Base-by-base conservation (phyloP, 2,888 invertebrate species). In the Coleophora deauratella region DNA sequence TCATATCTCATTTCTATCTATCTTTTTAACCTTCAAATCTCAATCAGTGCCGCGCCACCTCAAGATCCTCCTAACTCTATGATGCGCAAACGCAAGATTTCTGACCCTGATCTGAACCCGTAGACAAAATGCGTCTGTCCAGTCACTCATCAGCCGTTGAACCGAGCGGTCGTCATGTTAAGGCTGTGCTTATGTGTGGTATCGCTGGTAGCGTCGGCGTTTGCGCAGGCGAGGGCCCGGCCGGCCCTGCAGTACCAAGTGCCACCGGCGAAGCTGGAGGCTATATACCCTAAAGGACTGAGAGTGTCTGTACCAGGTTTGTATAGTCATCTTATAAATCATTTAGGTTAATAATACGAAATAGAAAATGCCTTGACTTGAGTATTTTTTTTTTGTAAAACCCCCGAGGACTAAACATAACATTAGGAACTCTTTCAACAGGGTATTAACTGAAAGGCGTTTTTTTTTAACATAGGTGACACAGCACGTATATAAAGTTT, bases 221-320 rank as follows among this genome's bases (percentile, higher is more conserved):
- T 39, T 31, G 62, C 47, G 1, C 60, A 62, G 31, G 52, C 49
- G 0, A 43, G 58, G 33, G 57, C 56, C 1, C 55, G 53, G 2
- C n/a, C n/a, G n/a, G 21, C 21, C 6, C 21, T 6, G 6, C 57
- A 72, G 32, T 79, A 81, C 40, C 58, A 47, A 1, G 86, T 89
- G 0, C 89, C 89, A 0, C 73, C 77, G 1, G 39, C 39, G 12
- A 39, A 33, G n/a, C 28, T 39, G n/a, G 39, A 39, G 27, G 39
- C 39, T 27, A 34, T 39, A 27, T 39, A 39, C 27, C 39, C 39
- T 12, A 39, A 8, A 27, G 39, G 39, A 11, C 13, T 39, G 13
- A 37, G 37, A 30, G 37, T 37, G n/a, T 15, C 37, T 9, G 14
- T 37, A 30, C 52, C 52, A 56, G 72, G 72, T 71, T 46, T 46